These are phyloP conservation scores for Callopanchax toddi DNA, from an alignment of 2,113 vertebrate species.

Conservation along the genomic window DNA sequence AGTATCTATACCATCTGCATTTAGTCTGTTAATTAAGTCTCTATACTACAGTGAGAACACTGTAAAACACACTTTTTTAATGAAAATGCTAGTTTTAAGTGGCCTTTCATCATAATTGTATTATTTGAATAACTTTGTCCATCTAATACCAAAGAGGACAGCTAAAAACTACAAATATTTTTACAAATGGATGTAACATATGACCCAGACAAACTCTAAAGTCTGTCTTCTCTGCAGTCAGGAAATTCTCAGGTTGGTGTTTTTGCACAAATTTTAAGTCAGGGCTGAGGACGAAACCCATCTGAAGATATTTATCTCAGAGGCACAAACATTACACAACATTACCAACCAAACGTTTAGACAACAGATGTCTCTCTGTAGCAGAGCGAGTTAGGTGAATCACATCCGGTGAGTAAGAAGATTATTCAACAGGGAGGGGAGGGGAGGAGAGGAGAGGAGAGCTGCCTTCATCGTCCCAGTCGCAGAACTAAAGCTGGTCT, in stretches of 20 bases:
- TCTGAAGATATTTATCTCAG: conserved; percentile 64
- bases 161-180: background rate
- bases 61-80: no score
- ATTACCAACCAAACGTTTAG: conserved; percentile 71
- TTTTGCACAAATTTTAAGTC: conserved; percentile 5
- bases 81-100: no score
- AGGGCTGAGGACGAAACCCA: conserved; percentile 20
- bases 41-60: no score
- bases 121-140: no score
- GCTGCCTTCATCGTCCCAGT: conserved; percentile 32
- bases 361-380: conserved; percentile 56
- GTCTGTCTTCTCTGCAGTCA: background rate
- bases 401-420: conserved; percentile 77
- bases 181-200: background rate
- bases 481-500: conserved; percentile 36
- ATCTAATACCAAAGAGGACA: no score
- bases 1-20: no score
- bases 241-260: background rate
- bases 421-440: conserved; percentile 60
- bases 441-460: conserved; percentile 35
- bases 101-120: no score
- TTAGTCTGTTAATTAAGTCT: no score
- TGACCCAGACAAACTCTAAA: background rate
- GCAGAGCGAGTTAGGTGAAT: conserved; percentile 68
- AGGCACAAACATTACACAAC: conserved; percentile 64